Evolutionary conservation across 2,888 invertebrate genomes (phyloP), one percentile per base, ranked within the genome.

Genomic region (Dicyrtoma fusca): DNA sequence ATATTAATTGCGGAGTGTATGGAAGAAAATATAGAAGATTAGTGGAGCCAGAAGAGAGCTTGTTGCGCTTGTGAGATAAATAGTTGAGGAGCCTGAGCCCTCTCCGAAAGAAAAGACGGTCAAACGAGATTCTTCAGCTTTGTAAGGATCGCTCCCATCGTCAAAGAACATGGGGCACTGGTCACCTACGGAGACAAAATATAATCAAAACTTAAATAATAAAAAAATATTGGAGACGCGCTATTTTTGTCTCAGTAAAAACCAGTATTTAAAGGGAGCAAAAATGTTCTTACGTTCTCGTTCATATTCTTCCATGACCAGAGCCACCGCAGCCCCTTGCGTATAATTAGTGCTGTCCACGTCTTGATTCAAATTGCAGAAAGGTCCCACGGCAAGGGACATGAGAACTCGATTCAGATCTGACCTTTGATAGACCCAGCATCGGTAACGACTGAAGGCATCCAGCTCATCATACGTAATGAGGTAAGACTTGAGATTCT

Each of bases 81-180:
- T 34, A 34, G 8, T 34, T 34, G 57, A 57, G 25, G 1, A 11
- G 26, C n/a, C 13, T 66, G 66, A 55, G 14, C 42, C 21, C 42
- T 53, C 53, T 6, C 68, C 68, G 57, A 68, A 68, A n/a, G 55
- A 34, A 57, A 68, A 68, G 21, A 68, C 21, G 8, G 55, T 55
- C 10, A 78, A 66, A n/a, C 76, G 71, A 69, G 77, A 75, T 21
- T 73, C 80, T 51, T 78, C 78, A 42, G 74, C 73, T 70, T 77
- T 79, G 69, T 80, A 96, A 0, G 96, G 95, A 84, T 96, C 89
- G 55, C 88, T 86, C 10, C 97, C 97, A 82, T 97, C 96, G 82
- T 97, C 96, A 82, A 97, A 98, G 83, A 92, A 90, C 94, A 97
- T 97, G 0, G 97, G 97, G 83, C 97, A 98, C 82, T 94, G 93